A percentile compares a stretch with the other conserved stretches of the same genome.
These are phyloP conservation scores for Psix sp. DNA, from an alignment of 1,140 invertebrate species.

Conservation along the genomic window DNA sequence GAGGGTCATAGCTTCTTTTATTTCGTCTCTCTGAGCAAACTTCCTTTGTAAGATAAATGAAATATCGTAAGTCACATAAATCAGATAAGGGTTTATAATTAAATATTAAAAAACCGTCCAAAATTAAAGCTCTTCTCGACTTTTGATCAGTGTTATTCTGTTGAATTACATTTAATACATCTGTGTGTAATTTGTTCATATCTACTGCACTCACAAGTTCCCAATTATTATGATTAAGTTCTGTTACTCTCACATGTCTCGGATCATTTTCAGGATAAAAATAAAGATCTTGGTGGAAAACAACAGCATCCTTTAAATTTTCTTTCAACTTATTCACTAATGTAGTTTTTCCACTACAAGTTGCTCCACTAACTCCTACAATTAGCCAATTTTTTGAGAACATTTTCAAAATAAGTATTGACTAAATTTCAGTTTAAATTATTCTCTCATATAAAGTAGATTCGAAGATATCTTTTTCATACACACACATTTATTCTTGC, in stretches of 20 bases:
- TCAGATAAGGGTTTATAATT: conserved; percentile 81
- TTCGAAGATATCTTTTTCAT: neutral
- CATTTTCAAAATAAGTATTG: conserved; percentile 24
- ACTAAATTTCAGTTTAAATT: too few species aligned
- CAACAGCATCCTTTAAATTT: conserved; percentile 76
- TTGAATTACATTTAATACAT: conserved; percentile 73
- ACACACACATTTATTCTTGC: neutral
- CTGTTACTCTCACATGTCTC: conserved; percentile 80
- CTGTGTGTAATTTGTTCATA: conserved; percentile 83
- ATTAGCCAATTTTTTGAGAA: conserved; percentile 80
- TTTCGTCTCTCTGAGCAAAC: conserved; percentile 81
- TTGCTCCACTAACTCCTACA: conserved; percentile 86
- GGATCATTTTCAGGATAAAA: conserved; percentile 83
- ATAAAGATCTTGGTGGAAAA: conserved; percentile 87
- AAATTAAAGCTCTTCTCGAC: conserved; percentile 79
- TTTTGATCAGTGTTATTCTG: conserved; percentile 21
- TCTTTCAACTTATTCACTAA: conserved; percentile 79
- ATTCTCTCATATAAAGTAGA: too few species aligned
- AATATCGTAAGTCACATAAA: conserved; percentile 85
- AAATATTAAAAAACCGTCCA: conserved; percentile 88
- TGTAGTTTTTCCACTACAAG: conserved; percentile 89
- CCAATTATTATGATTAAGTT: conserved; percentile 87
- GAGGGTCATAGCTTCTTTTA: conserved; percentile 83
- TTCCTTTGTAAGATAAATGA: conserved; percentile 82
- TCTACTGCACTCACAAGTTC: conserved; percentile 85